phyloP scores from a whole-genome alignment of 2,797 vertebrate species.

The Pangasius larnaudii region DNA sequence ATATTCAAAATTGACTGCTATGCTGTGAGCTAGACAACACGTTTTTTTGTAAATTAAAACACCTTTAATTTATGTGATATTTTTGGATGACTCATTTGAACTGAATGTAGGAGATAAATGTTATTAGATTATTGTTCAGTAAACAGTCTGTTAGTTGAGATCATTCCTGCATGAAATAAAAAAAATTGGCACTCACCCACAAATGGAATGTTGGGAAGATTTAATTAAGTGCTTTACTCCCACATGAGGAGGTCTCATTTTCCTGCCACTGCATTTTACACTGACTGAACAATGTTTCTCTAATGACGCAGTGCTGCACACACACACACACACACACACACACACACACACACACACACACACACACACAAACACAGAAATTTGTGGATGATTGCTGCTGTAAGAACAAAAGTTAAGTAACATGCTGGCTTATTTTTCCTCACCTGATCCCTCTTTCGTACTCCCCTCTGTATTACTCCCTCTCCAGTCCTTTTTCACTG shows the following conservation, averaged over 20 bases:
- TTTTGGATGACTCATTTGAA: constrained; percentile 10
- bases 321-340: constrained; percentile 14
- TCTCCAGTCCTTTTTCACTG: neutral
- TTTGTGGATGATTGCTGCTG: neutral
- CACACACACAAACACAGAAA: too few species aligned
- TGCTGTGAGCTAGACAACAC: neutral
- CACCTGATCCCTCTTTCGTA: neutral
- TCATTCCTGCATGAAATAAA: constrained; percentile 37
- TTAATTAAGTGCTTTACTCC: constrained; percentile 48
- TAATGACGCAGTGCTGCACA: constrained; percentile 31
- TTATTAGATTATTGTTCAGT: constrained; percentile 24
- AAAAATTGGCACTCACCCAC: constrained; percentile 33
- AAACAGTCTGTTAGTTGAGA: constrained; percentile 22
- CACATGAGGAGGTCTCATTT: constrained; percentile 38
- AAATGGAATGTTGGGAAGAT: constrained; percentile 39
- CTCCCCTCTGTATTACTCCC: neutral
- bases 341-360: too few species aligned
- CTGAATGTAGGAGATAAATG: constrained; percentile 10
- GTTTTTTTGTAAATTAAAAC: constrained; percentile 8
- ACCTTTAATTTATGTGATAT: constrained; percentile 25
- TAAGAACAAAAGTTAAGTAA: neutral
- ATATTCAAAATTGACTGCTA: neutral
- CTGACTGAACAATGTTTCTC: constrained; percentile 29
- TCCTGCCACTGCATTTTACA: constrained; percentile 37
- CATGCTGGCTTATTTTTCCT: neutral